Evolutionary conservation across 2,888 invertebrate species (phyloP), one percentile per base, ranked within the genome.

Genomic region (Palloptera scutellata): DNA sequence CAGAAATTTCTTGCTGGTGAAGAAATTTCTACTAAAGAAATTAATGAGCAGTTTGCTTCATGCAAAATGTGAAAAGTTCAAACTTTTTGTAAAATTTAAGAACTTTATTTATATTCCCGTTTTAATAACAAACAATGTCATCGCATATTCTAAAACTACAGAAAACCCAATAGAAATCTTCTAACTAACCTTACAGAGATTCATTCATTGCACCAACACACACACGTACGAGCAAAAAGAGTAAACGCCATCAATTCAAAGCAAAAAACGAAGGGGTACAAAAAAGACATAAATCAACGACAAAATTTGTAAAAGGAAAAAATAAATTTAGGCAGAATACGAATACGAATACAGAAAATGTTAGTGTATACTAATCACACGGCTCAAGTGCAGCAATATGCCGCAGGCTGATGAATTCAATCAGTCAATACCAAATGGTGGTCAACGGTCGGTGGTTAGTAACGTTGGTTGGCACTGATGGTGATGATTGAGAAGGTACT

Each of bases 401-500:
- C 62, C 62, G 54, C 54, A 43, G 62, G 62, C 62, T 62, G 62
- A 42, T 53, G 41, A 62, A 62, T 62, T 62, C 62, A 62, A 62
- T 62, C 62, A 62, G 20, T 62, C 62, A 62, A 54, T 54, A 62
- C 62, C 54, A 19, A 12, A 40, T 48, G 52, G 40, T 61, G 30
- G 30, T 30, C 30, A 30, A 52, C 61, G 15, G 61, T 52, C 41
- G 40, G 61, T 51, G 61, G 61, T 61, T 19, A 19, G 5, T 30
- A 48, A 13, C 30, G 30, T 20, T 13, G 40, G 57, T 1, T 30
- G 12, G 8, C 17, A 45, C 19, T 1, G 30, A 40, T 11, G 11
- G 30, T 40, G 20, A 11, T 4, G 30, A 40, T 11, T 3, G 30
- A 30, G 20, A 11, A 1, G 2, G 41, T 13, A 15, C 2, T 5